Conservation (phyloP, 2,888 invertebrate species). For the Dynastes maya region DNA sequence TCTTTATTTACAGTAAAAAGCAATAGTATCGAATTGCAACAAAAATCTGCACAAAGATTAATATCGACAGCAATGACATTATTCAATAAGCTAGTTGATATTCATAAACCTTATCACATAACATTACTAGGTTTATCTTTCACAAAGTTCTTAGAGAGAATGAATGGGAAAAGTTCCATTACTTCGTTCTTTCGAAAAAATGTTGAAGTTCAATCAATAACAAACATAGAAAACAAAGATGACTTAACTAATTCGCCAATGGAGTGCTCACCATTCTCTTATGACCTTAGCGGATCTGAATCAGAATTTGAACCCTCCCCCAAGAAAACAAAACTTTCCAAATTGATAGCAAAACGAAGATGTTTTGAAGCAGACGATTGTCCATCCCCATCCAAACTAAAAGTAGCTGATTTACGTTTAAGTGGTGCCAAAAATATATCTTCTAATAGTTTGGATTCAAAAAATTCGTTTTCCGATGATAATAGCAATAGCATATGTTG, state of each 20-base stretch:
- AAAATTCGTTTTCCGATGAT: constrained; percentile 49
- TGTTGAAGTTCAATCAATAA: constrained; percentile 84
- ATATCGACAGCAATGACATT: constrained; percentile 82
- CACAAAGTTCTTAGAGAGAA: constrained; percentile 85
- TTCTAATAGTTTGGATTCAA: constrained; percentile 19
- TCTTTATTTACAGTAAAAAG: constrained; percentile 73
- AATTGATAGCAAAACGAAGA: constrained; percentile 72
- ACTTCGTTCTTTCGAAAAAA: constrained; percentile 84
- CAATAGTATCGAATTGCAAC: constrained; percentile 68
- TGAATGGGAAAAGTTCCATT: constrained; percentile 80
- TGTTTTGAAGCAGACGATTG: constrained; percentile 71
- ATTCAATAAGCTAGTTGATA: constrained; percentile 82
- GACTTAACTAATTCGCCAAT: constrained; percentile 51
- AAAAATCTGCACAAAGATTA: constrained; percentile 77
- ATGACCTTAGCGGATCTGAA: constrained; percentile 75
- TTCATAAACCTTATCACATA: constrained; percentile 84
- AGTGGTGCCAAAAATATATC: constrained; percentile 63
- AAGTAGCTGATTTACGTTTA: constrained; percentile 78
- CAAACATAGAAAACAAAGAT: constrained; percentile 75
- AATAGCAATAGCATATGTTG: constrained; percentile 66
- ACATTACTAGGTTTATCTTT: constrained; percentile 87
- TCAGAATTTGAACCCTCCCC: constrained; percentile 83
- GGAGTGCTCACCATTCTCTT: constrained; percentile 60
- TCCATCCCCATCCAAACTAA: constrained; percentile 80
- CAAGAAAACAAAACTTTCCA: constrained; percentile 77